Conservation (phyloP, 2,888 invertebrate species). For the Quadriops clusia region DNA sequence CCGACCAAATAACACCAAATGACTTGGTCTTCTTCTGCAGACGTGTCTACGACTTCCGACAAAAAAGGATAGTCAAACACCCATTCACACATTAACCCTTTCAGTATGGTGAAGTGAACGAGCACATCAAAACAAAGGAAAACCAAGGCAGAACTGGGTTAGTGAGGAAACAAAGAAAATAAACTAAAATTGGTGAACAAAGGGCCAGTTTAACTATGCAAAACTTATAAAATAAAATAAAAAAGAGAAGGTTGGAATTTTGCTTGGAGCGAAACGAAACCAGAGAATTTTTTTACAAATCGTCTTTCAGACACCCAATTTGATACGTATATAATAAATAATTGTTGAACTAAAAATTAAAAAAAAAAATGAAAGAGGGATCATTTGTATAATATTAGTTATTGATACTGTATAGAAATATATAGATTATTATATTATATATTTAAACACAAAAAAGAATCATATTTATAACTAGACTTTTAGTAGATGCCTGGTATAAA, state of each 20-base stretch:
- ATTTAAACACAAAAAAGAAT: slow-evolving; percentile 29
- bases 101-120: too few species aligned
- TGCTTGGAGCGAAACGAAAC: slow-evolving; percentile 12
- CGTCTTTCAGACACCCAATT: slow-evolving; percentile 24
- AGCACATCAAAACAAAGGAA: too few species aligned
- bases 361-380: slow-evolving; percentile 25
- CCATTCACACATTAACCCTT: too few species aligned
- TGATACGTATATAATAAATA: slow-evolving; percentile 27
- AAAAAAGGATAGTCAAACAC: slow-evolving; percentile 55
- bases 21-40: slow-evolving; percentile 92
- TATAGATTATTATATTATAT: slow-evolving; percentile 34
- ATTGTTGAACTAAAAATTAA: slow-evolving; percentile 31
- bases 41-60: slow-evolving; percentile 88
- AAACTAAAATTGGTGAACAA: slow-evolving; percentile 2
- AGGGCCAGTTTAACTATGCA: slow-evolving; percentile 1
- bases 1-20: slow-evolving; percentile 52
- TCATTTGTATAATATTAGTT: slow-evolving; percentile 33
- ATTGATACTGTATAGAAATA: slow-evolving; percentile 35
- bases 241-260: slow-evolving; percentile 13
- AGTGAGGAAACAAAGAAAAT: too few species aligned
- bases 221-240: slow-evolving; percentile 8
- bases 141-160: too few species aligned
- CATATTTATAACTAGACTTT: slow-evolving; percentile 34
- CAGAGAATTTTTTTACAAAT: slow-evolving; percentile 16
- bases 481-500: slow-evolving; percentile 33